These are phyloP conservation scores for Bergia sp. DNA, from an alignment of 92 coral and sea anemone genomes.

Conservation along the genomic window DNA sequence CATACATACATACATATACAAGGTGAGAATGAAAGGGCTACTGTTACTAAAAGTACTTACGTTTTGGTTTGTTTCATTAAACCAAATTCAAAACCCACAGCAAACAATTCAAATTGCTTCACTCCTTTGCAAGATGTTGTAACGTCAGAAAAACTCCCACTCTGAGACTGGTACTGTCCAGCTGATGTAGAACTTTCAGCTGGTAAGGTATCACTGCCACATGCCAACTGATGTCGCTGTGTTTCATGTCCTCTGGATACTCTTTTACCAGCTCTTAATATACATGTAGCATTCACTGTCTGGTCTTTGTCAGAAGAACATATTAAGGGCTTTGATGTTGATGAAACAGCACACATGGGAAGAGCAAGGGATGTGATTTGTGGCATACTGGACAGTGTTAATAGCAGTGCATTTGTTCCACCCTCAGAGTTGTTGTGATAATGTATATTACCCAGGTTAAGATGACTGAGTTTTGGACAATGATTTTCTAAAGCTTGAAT, in stretches of 20 bases:
- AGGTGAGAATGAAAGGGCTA: not conserved
- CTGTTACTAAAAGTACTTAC: not conserved
- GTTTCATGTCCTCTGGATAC: not conserved
- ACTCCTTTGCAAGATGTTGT: conserved; percentile 19
- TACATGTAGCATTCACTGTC: not conserved
- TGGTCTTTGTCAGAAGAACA: not conserved
- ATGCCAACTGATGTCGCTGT: not conserved
- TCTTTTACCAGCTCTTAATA: not conserved
- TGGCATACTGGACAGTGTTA: conserved; percentile 7
- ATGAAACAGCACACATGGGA: not conserved
- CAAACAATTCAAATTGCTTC: conserved; percentile 31
- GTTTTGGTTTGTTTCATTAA: not conserved
- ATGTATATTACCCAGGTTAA: conserved; percentile 24
- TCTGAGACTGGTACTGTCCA: not conserved
- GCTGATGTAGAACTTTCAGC: not conserved
- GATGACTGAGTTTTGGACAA: conserved; percentile 21
- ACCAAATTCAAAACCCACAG: not conserved
- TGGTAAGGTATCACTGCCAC: not conserved
- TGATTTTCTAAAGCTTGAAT: conserved; percentile 11
- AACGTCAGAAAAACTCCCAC: not conserved
- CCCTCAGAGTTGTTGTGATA: not conserved
- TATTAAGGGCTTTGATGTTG: not conserved
- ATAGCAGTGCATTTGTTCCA: conserved; percentile 3
- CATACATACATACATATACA: too few relatives aligned
- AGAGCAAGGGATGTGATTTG: conserved; percentile 20